Evolutionary conservation across 92 coral and sea anemone genomes (phyloP).

Genomic region (Epizoanthus ramosus): DNA sequence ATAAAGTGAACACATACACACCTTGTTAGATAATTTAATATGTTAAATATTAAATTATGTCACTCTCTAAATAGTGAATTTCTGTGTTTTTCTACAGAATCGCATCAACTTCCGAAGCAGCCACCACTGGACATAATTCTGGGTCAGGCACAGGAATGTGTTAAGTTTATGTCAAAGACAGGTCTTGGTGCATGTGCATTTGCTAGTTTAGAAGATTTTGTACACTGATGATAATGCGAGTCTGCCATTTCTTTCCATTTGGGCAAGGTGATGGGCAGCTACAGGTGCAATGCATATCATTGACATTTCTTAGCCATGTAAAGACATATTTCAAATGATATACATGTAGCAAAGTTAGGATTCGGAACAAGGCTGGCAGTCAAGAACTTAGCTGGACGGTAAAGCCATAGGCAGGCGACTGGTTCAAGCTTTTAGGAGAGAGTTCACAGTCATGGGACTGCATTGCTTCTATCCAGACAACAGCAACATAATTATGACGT

Average conservation of each 20-base stretch:
- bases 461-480: too few species aligned
- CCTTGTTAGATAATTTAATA: too few species aligned
- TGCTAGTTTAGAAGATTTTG: constrained; percentile 93
- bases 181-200: constrained; percentile 99
- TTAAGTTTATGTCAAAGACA: constrained; percentile 87
- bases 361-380: neutral
- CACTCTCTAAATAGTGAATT: neutral
- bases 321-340: neutral
- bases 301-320: neutral
- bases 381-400: neutral
- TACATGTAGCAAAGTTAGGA: neutral
- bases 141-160: constrained; percentile 93
- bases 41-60: too few species aligned
- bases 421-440: constrained; percentile 8
- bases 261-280: neutral
- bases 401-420: neutral
- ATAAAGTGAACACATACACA: too few species aligned
- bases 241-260: constrained; percentile 3
- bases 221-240: constrained; percentile 33
- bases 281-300: neutral
- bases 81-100: constrained; percentile 62
- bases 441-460: neutral
- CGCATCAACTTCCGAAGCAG: constrained; percentile 92
- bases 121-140: constrained; percentile 95
- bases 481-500: too few species aligned